phyloP scores from a whole-genome alignment of 2,113 vertebrate species.

The Pangasianodon hypophthalmus region DNA sequence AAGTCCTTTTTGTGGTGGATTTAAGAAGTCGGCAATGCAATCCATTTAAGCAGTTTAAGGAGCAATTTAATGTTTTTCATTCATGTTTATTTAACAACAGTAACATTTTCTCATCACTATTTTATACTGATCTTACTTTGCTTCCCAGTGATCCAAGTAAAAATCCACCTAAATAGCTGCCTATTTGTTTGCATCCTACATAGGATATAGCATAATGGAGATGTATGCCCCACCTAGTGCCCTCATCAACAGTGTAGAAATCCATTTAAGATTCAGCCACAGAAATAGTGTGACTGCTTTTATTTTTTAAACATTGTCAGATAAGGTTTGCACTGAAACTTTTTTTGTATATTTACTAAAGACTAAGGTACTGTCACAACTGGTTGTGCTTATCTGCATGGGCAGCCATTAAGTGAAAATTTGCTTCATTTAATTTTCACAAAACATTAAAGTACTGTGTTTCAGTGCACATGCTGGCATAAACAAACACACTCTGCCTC shows the following conservation, averaged over 20 bases:
- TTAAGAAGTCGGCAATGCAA: background rate
- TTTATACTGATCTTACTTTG: background rate
- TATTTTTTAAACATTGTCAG: background rate
- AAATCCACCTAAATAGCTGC: background rate
- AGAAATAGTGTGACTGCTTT: background rate
- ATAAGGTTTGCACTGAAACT: background rate
- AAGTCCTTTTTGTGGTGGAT: background rate
- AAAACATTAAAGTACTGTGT: background rate
- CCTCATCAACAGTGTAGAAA: background rate
- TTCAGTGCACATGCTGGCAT: background rate
- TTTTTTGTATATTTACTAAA: background rate
- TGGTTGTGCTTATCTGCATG: background rate
- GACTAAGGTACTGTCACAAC: background rate
- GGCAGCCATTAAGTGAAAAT: background rate
- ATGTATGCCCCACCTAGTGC: background rate
- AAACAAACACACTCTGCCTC: background rate
- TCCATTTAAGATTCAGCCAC: background rate
- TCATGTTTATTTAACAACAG: background rate
- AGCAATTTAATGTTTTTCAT: background rate
- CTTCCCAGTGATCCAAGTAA: background rate
- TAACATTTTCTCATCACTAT: background rate
- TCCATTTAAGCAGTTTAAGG: background rate
- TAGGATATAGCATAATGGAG: background rate
- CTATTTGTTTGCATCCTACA: background rate
- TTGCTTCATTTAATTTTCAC: background rate